Base-by-base conservation (phyloP, 2,113 vertebrate genomes). In the Zootoca vivipara region DNA sequence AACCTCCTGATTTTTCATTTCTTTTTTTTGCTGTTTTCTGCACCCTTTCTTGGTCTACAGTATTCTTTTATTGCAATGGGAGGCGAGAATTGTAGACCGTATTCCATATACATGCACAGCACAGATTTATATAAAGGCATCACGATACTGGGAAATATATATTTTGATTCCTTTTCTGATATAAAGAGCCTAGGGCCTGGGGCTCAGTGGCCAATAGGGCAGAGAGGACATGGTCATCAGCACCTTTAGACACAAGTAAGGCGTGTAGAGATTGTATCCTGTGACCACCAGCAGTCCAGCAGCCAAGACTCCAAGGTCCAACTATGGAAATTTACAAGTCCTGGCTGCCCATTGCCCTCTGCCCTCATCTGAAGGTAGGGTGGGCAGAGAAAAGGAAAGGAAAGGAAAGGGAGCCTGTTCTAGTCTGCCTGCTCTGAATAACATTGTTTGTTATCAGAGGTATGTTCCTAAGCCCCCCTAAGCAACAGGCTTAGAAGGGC, bases 401-500 rank as follows among this genome's bases (percentile, higher is more conserved):
- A 83, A 62, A 92, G 15, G 84, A 89, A 64, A 46, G 26, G 82
- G 88, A 88, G 84, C 82, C 42, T 62, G 89, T 82, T 86, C 73
- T 85, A 38, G 26, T 85, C 62, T 94, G 80, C 91, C 92, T 87
- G 92, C 78, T 73, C 64, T 95, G 89, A 96, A 94, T 83, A 83
- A 12, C 93, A 78, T 6, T 92, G 78, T 87, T 96, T 96, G 90
- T 95, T 96, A 89, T 3, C 26, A 92, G 94, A 95, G 1, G 24
- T 90, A 93, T 92, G 93, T 77, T 89, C 95, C 90, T 95, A 96
- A 96, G 93, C 95, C 95, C 81, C 93, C 83, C 90, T 92, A 93
- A 95, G 93, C 87, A 94, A 92, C 93, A 92, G 88, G 93, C 90
- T 97, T 96, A 94, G 33, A 92, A 91, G 81, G 79, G 83, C 89